Conservation (phyloP, 2,113 vertebrate genomes). For the Talpa occidentalis region DNA sequence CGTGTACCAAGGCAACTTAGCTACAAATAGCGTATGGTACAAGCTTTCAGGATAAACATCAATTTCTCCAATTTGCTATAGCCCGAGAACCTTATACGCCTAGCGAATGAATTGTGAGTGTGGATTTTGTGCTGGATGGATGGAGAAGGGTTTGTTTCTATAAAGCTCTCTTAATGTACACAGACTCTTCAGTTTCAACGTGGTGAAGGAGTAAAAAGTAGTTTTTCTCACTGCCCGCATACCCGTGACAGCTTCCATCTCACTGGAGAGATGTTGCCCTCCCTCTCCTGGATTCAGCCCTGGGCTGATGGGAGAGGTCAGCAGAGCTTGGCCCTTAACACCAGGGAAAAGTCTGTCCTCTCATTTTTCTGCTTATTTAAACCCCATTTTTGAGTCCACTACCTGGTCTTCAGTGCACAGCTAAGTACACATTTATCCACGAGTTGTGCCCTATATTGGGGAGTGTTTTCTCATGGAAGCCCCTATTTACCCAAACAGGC, state of each 20-base stretch:
- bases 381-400: not conserved
- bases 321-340: not conserved
- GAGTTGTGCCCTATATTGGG: not conserved
- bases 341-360: not conserved
- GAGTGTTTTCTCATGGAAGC: not conserved
- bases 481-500: too few species aligned
- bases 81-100: constrained; percentile 80
- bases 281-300: not conserved
- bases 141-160: constrained; percentile 24
- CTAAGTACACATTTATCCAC: not conserved
- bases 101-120: constrained; percentile 66
- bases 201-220: constrained; percentile 33
- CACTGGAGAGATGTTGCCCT: not conserved
- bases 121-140: constrained; percentile 62
- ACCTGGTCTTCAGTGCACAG: not conserved
- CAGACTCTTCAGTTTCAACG: constrained; percentile 55
- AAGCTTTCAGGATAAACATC: constrained; percentile 83
- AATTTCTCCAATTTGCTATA: constrained; percentile 85
- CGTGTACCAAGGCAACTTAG: constrained; percentile 79
- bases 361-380: not conserved
- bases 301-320: not conserved
- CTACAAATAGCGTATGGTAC: constrained; percentile 71
- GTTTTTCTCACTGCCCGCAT: not conserved
- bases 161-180: constrained; percentile 48
- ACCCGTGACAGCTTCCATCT: not conserved